Percentiles rank a stretch among this genome's conserved stretches.
Conservation (phyloP, 2,797 vertebrate species). For the Discoglossus pictus region DNA sequence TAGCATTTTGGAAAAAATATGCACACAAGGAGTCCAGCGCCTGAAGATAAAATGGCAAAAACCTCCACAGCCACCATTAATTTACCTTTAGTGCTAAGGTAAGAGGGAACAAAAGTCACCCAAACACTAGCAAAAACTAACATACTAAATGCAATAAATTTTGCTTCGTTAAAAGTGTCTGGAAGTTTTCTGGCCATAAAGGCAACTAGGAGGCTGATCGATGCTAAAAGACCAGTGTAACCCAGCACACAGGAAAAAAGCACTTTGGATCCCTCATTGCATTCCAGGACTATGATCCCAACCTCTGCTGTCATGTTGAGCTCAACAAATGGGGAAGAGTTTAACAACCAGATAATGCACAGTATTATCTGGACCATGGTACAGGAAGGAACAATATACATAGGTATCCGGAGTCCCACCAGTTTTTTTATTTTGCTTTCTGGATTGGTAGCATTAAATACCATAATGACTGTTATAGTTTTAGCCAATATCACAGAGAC, state of each 20-base stretch:
- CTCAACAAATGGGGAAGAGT: constrained; percentile 11
- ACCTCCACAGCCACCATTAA: constrained; percentile 26
- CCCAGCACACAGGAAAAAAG: constrained; percentile 38
- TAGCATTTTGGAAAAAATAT: constrained; percentile 48
- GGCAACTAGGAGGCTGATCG: constrained; percentile 38
- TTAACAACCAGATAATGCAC: constrained; percentile 26
- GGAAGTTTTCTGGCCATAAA: constrained; percentile 36
- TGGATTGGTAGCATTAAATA: constrained; percentile 33
- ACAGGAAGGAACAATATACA: constrained; percentile 21
- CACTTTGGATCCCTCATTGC: constrained; percentile 14
- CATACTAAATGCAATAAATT: constrained; percentile 50
- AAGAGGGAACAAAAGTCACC: constrained; percentile 48
- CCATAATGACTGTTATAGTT: constrained; percentile 39
- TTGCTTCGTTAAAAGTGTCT: constrained; percentile 51
- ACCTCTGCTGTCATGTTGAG: constrained; percentile 6
- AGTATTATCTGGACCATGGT: constrained; percentile 28
- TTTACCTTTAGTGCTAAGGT: constrained; percentile 30
- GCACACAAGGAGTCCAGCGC: constrained; percentile 32
- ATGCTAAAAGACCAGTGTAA: constrained; percentile 39
- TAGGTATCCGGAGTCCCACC: background rate
- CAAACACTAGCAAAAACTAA: constrained; percentile 50
- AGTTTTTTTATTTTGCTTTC: background rate
- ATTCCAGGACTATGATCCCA: constrained; percentile 2
- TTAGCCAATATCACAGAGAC: constrained; percentile 40
- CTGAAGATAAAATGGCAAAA: constrained; percentile 54